Evolutionary conservation across 2,888 invertebrate species (phyloP).

Genomic region (Bedellia somnulentella): DNA sequence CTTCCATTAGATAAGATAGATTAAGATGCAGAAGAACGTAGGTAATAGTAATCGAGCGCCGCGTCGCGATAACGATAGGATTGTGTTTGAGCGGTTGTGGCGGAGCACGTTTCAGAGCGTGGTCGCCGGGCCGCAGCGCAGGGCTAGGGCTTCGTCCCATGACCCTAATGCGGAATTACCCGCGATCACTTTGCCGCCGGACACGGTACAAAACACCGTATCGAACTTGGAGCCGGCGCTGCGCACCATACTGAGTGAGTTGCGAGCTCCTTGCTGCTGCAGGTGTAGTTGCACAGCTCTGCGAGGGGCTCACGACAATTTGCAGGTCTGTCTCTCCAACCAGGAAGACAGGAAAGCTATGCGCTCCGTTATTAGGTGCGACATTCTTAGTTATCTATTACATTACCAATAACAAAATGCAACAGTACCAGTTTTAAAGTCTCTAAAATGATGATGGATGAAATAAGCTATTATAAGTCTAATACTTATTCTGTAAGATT

Average conservation of each 20-base stretch:
- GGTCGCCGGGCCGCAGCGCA: constrained; percentile 34
- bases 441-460: too few relatives aligned
- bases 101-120: constrained; percentile 65
- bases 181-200: constrained; percentile 14
- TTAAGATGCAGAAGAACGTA: constrained; percentile 37
- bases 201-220: constrained; percentile 18
- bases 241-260: constrained; percentile 36
- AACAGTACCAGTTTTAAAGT: too few relatives aligned
- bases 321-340: constrained; percentile 57
- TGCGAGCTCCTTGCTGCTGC: constrained; percentile 43
- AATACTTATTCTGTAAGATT: too few relatives aligned
- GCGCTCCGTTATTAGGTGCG: constrained; percentile 69
- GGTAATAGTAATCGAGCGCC: constrained; percentile 39
- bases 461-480: too few relatives aligned
- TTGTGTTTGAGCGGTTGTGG: constrained; percentile 74
- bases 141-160: constrained; percentile 38
- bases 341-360: constrained; percentile 59
- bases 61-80: constrained; percentile 61
- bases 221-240: constrained; percentile 49
- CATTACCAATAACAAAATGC: too few relatives aligned
- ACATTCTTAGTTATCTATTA: constrained; percentile 8
- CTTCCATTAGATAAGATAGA: constrained; percentile 51
- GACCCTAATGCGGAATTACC: constrained; percentile 25
- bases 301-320: constrained; percentile 42
- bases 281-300: constrained; percentile 40